A percentile compares a stretch with the other conserved stretches of the same genome.
These are phyloP conservation scores for Aleadryas rufinucha DNA, from an alignment of 2,113 vertebrate species.

Conservation along the genomic window DNA sequence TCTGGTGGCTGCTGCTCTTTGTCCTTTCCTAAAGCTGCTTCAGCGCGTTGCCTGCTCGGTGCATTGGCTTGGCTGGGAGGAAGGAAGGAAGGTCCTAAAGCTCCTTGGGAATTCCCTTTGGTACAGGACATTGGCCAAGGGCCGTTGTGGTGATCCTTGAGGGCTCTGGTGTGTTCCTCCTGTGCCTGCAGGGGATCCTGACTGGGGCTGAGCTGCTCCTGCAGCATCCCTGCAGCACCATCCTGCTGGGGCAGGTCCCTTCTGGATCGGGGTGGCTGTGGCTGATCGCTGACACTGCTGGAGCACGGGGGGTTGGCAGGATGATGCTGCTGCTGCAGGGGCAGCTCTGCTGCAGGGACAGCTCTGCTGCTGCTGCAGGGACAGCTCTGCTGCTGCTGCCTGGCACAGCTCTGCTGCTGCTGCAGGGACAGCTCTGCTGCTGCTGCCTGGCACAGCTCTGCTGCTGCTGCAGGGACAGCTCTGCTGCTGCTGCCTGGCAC, in stretches of 20 bases:
- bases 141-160: neutral
- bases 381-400: neutral
- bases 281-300: accelerated
- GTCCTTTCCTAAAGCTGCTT: neutral
- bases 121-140: neutral
- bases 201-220: neutral
- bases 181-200: neutral
- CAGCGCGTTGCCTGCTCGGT: accelerated
- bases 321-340: neutral
- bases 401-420: neutral
- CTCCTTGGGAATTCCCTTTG: neutral
- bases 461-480: neutral
- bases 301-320: neutral
- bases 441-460: neutral
- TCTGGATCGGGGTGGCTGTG: neutral
- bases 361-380: neutral
- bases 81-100: neutral
- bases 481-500: neutral
- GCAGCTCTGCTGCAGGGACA: neutral
- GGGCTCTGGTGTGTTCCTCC: accelerated
- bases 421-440: neutral
- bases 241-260: neutral
- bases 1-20: neutral
- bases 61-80: neutral
- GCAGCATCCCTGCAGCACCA: neutral